Percentiles rank a stretch among this genome's conserved stretches.
Evolutionary conservation across 30 jellyfish, hydroid and myxozoan species (phyloP).

Genomic region (Calvadosia cruxmelitensis): DNA sequence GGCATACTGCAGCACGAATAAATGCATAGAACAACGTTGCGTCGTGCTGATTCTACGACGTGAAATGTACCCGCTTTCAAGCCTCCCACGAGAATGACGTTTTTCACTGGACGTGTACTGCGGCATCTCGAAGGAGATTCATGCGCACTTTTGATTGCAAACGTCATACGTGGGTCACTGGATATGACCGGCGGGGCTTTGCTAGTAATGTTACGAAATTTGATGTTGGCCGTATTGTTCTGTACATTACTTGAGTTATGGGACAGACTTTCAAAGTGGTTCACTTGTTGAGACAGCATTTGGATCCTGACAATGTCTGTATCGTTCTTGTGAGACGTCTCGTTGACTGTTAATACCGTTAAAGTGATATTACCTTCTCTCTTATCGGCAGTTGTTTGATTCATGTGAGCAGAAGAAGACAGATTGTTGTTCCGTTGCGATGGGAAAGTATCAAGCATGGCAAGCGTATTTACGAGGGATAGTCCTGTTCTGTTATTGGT

Average conservation of each 20-base stretch:
- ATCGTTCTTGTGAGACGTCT: neutral
- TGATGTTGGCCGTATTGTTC: neutral
- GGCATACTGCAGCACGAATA: conserved; percentile 62
- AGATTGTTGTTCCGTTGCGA: neutral
- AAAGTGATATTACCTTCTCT: neutral
- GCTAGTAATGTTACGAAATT: neutral
- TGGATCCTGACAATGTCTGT: neutral
- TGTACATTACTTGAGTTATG: neutral
- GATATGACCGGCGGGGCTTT: neutral
- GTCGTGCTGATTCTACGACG: conserved; percentile 25
- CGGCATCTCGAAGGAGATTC: conserved; percentile 28
- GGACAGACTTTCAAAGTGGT: too few relatives aligned
- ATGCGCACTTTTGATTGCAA: neutral
- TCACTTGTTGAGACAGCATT: too few relatives aligned
- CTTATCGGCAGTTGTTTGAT: neutral
- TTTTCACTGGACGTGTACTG: conserved; percentile 26
- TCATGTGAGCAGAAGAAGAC: neutral
- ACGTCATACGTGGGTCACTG: too few relatives aligned
- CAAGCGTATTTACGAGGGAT: neutral
- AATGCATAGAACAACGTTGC: conserved; percentile 37
- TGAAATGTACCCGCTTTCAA: conserved; percentile 67
- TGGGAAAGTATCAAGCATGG: neutral
- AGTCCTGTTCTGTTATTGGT: neutral
- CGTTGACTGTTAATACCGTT: neutral
- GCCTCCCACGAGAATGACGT: conserved; percentile 79